Evolutionary conservation across 1,140 invertebrate species (phyloP).

Genomic region (Apis cerana): DNA sequence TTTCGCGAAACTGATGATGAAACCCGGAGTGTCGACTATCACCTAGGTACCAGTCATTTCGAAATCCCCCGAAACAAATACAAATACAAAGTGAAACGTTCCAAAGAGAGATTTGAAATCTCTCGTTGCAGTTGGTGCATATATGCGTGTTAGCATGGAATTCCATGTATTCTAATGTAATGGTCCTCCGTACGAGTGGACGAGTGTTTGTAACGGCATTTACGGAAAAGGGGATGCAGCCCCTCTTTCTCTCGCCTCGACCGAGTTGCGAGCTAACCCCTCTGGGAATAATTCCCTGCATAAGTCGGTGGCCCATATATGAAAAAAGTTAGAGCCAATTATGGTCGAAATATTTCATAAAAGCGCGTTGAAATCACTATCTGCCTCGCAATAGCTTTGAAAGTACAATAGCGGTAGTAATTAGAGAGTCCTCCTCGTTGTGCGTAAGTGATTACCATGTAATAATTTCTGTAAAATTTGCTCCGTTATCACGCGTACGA

Average conservation of each 20-base stretch:
- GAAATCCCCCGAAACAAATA: background rate
- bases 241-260: background rate
- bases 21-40: too few species aligned
- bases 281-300: conserved; percentile 59
- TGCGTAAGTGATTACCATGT: conserved; percentile 21
- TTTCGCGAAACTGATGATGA: too few species aligned
- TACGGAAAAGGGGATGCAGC: background rate
- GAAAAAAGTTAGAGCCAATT: conserved; percentile 70
- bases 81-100: background rate
- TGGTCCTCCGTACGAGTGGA: conserved; percentile 18
- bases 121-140: conserved; percentile 14
- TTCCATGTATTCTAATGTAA: conserved; percentile 53
- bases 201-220: background rate
- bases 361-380: conserved; percentile 8
- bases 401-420: conserved; percentile 37
- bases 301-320: conserved; percentile 62
- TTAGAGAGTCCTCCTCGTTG: conserved; percentile 4
- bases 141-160: conserved; percentile 18
- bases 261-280: conserved; percentile 45
- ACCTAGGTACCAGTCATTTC: background rate
- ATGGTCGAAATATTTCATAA: conserved; percentile 65
- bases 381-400: conserved; percentile 37
- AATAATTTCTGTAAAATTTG: conserved; percentile 27
- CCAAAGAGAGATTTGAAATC: conserved; percentile 47
- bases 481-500: too few species aligned